These are phyloP conservation scores for Drosophila sordidapex DNA, from an alignment of 2,888 invertebrate species.

Conservation along the genomic window DNA sequence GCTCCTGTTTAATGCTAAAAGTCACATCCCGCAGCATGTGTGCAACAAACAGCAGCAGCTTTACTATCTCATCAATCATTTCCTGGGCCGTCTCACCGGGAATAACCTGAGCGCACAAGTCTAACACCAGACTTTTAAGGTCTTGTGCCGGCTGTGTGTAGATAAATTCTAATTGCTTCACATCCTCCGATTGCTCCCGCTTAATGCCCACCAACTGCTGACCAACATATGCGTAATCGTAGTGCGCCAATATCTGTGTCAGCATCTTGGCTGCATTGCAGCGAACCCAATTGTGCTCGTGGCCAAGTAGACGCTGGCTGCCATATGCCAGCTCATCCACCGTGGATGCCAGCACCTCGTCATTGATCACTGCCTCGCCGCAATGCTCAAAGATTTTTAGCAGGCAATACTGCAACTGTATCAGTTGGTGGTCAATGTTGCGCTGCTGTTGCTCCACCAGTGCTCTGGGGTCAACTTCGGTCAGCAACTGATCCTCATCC, in stretches of 20 bases:
- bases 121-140: conserved; percentile 89
- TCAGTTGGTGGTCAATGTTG: conserved; percentile 90
- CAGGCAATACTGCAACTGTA: conserved; percentile 90
- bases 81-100: conserved; percentile 89
- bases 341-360: conserved; percentile 67
- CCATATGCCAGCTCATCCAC: conserved; percentile 88
- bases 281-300: conserved; percentile 95
- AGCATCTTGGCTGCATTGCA: conserved; percentile 91
- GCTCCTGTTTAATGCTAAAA: conserved; percentile 68
- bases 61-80: conserved; percentile 90
- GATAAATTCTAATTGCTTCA: conserved; percentile 86
- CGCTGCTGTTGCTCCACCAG: conserved; percentile 87
- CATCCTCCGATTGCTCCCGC: conserved; percentile 29
- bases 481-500: conserved; percentile 37
- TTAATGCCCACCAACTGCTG: conserved; percentile 84
- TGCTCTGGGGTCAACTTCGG: conserved; percentile 62
- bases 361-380: conserved; percentile 86
- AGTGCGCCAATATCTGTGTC: conserved; percentile 88
- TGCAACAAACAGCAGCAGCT: conserved; percentile 89
- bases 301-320: conserved; percentile 89
- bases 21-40: conserved; percentile 88
- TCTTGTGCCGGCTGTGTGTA: conserved; percentile 87
- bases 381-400: conserved; percentile 89
- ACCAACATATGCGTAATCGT: conserved; percentile 88
- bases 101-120: conserved; percentile 91